phyloP scores from a whole-genome alignment of 2,888 invertebrate genomes.

The Aelia acuminata region DNA sequence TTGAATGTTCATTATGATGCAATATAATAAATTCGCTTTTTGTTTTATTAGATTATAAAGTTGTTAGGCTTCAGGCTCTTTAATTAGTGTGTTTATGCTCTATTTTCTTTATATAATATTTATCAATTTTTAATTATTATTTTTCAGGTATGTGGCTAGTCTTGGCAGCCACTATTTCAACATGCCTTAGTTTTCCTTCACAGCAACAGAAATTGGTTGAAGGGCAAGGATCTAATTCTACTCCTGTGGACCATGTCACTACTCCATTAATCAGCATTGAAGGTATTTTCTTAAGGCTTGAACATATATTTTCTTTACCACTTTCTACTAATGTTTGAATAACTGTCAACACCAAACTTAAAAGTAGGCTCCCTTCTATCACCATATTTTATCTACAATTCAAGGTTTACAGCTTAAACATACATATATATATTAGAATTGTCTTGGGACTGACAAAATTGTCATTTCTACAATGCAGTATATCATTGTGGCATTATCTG shows the following conservation, averaged over 20 bases:
- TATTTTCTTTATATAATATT: neutral
- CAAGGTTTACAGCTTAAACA: neutral
- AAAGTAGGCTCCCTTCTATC: neutral
- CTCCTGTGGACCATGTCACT: neutral
- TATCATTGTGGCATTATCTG: neutral
- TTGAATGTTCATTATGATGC: neutral
- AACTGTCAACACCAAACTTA: neutral
- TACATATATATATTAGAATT: neutral
- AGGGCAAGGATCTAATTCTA: slow-evolving; percentile 25
- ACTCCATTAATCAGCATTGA: neutral
- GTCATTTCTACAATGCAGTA: neutral
- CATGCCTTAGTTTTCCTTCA: neutral
- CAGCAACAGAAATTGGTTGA: neutral
- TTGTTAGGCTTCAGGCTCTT: neutral
- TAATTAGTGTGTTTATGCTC: neutral
- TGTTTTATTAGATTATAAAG: neutral
- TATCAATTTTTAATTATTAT: neutral
- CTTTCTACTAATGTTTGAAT: neutral
- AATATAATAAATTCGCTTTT: neutral
- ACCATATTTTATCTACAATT: neutral
- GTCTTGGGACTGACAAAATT: neutral
- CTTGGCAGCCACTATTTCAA: slow-evolving; percentile 5
- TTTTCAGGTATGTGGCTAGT: slow-evolving; percentile 45
- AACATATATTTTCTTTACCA: neutral
- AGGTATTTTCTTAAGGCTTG: neutral